These are phyloP conservation scores for Anas flavirostris DNA, from an alignment of 2,797 vertebrate genomes.

Conservation along the genomic window DNA sequence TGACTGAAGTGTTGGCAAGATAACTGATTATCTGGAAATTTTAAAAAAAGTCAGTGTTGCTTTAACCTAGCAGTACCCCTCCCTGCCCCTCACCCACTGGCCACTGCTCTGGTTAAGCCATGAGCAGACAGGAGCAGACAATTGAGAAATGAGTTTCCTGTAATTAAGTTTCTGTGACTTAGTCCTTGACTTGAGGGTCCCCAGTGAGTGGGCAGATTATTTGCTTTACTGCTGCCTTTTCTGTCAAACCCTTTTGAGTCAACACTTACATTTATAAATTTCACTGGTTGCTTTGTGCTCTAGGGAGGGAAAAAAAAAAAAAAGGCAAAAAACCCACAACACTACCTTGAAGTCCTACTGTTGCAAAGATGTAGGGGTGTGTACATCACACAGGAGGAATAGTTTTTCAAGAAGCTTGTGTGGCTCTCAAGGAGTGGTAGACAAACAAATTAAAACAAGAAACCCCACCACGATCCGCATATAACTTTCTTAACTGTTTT, in stretches of 20 bases:
- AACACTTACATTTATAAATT: slow-evolving; percentile 32
- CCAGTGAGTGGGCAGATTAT: neutral
- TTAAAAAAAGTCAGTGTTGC: neutral
- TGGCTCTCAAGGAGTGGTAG: slow-evolving; percentile 24
- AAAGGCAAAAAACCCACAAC: neutral
- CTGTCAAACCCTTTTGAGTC: slow-evolving; percentile 27
- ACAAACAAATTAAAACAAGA: slow-evolving; percentile 40
- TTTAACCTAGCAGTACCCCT: slow-evolving; percentile 22
- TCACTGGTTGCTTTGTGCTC: neutral
- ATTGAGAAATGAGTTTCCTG: slow-evolving; percentile 56
- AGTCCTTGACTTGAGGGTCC: slow-evolving; percentile 41
- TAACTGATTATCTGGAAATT: slow-evolving; percentile 37
- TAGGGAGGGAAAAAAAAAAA: neutral
- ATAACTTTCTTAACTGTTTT: slow-evolving; percentile 45
- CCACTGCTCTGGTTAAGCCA: neutral
- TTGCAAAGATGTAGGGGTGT: neutral
- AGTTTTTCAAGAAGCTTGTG: neutral
- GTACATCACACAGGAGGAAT: neutral
- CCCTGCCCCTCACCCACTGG: slow-evolving; percentile 13
- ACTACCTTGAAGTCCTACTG: neutral
- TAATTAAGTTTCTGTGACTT: slow-evolving; percentile 41
- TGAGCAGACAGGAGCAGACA: neutral
- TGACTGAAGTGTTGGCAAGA: slow-evolving; percentile 17
- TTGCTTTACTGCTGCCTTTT: slow-evolving; percentile 51
- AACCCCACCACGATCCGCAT: neutral